phyloP scores from a whole-genome alignment of 2,888 invertebrate genomes.

The Spisula solida region DNA sequence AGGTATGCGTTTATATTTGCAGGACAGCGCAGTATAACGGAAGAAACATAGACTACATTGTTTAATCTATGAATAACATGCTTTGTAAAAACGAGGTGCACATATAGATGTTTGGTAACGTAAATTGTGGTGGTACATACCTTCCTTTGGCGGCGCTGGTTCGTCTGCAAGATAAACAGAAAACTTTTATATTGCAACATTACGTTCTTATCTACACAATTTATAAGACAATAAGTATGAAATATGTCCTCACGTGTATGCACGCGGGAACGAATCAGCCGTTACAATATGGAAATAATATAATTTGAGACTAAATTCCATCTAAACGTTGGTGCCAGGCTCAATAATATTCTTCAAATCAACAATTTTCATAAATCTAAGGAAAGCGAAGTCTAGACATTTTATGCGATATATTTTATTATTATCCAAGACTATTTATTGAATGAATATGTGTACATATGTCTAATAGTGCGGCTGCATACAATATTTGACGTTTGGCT shows the following conservation, averaged over 20 bases:
- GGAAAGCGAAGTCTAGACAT: neutral
- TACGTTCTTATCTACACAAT: neutral
- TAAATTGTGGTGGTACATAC: conserved; percentile 47
- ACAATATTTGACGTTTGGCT: neutral
- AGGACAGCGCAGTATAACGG: conserved; percentile 21
- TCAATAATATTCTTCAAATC: neutral
- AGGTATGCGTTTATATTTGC: conserved; percentile 23
- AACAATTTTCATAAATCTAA: neutral
- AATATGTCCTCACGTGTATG: conserved; percentile 1
- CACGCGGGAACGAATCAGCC: neutral
- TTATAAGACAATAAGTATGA: conserved; percentile 10
- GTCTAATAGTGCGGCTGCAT: neutral
- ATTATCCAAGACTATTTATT: conserved; percentile 1
- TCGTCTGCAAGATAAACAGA: conserved; percentile 52
- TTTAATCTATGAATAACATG: conserved; percentile 23
- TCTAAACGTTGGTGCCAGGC: neutral
- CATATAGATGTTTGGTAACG: neutral
- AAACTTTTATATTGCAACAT: neutral
- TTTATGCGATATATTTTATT: neutral
- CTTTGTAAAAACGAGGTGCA: conserved; percentile 31
- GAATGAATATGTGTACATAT: conserved; percentile 2
- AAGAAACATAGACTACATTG: neutral
- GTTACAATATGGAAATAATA: neutral
- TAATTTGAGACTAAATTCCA: neutral
- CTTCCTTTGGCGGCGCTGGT: conserved; percentile 58